Evolutionary conservation across 92 coral and sea anemone genomes (phyloP).

Genomic region (Siderastrea siderea): DNA sequence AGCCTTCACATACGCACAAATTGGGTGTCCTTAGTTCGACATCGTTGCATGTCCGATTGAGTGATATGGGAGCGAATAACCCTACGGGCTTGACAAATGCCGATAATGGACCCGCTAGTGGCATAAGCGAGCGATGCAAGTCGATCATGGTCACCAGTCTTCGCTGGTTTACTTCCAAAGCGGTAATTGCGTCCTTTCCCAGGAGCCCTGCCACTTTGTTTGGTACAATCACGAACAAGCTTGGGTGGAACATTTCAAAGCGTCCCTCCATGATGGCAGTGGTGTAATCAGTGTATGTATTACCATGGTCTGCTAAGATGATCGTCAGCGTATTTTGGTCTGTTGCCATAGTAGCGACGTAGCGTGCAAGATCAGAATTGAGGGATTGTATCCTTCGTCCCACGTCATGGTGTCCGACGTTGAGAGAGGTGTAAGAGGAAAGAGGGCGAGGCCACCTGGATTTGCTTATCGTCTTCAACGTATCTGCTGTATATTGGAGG

Average conservation of each 20-base stretch:
- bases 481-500: conserved; percentile 69
- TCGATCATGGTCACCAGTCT: conserved; percentile 84
- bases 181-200: conserved; percentile 77
- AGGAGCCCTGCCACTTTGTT: conserved; percentile 61
- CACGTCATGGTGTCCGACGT: conserved; percentile 82
- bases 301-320: conserved; percentile 92
- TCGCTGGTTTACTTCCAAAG: conserved; percentile 77
- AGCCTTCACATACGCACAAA: conserved; percentile 91
- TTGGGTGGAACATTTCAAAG: conserved; percentile 93
- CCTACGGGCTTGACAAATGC: conserved; percentile 73
- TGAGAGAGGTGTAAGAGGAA: conserved; percentile 75
- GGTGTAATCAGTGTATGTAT: conserved; percentile 84
- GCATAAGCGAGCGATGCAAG: conserved; percentile 80
- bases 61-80: conserved; percentile 69
- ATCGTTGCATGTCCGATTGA: conserved; percentile 76
- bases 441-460: conserved; percentile 66
- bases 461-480: conserved; percentile 57
- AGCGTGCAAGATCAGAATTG: conserved; percentile 69
- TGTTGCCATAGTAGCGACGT: conserved; percentile 62
- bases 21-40: conserved; percentile 83
- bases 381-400: conserved; percentile 82
- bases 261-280: conserved; percentile 79
- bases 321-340: conserved; percentile 80
- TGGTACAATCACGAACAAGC: conserved; percentile 83
- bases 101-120: conserved; percentile 64